Evolutionary conservation across 2,113 vertebrate species (phyloP).

Genomic region (Micromys minutus): DNA sequence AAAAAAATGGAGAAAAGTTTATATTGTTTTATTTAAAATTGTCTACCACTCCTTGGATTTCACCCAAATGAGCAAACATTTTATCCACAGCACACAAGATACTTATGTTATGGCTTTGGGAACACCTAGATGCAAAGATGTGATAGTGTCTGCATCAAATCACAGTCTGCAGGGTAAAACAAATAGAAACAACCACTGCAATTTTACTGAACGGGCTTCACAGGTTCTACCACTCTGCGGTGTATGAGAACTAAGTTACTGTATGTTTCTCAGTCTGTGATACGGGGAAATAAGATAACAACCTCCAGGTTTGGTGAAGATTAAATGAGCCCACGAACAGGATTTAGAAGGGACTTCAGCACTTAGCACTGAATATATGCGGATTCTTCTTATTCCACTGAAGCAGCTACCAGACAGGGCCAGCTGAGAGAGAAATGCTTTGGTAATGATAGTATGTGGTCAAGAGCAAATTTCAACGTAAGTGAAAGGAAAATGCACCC

Average conservation of each 20-base stretch:
- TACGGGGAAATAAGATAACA: neutral
- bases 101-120: neutral
- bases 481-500: constrained; percentile 29
- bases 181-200: neutral
- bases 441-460: neutral
- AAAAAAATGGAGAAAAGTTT: constrained; percentile 7
- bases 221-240: neutral
- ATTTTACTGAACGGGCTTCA: neutral
- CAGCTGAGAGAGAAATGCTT: neutral
- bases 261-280: neutral
- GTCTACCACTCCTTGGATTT: neutral
- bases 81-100: neutral
- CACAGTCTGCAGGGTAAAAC: neutral
- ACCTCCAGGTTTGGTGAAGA: neutral
- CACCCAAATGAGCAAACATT: neutral
- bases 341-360: neutral
- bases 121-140: neutral
- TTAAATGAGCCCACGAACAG: neutral
- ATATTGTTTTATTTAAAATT: constrained; percentile 18
- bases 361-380: neutral
- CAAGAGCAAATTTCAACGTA: neutral
- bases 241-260: neutral
- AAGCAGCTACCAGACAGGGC: neutral
- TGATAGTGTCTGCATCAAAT: neutral
- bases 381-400: neutral